These are phyloP conservation scores for Allolobophora icterica DNA, from an alignment of 2,888 invertebrate genomes.

Conservation along the genomic window DNA sequence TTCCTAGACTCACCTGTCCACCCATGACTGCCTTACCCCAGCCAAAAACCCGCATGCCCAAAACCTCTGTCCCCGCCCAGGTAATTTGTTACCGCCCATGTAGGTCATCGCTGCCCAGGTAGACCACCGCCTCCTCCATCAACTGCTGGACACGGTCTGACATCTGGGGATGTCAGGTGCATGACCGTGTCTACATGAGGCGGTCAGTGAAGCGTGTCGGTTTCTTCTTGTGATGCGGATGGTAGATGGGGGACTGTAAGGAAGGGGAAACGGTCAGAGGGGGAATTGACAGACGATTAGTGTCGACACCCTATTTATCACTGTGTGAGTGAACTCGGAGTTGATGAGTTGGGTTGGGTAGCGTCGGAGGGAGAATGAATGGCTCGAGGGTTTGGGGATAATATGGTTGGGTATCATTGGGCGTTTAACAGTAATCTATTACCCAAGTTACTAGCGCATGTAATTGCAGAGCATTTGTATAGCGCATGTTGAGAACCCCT, in stretches of 20 bases:
- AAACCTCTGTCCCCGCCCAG: background rate
- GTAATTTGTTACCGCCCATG: background rate
- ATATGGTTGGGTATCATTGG: background rate
- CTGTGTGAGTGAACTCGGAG: background rate
- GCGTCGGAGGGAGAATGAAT: background rate
- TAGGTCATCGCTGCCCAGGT: background rate
- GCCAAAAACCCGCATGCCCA: background rate
- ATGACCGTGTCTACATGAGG: background rate
- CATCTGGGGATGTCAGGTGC: background rate
- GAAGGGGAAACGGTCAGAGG: background rate
- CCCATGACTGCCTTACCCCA: background rate
- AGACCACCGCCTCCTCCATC: background rate
- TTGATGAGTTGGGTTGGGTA: background rate
- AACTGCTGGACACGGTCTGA: background rate
- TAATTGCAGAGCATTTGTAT: background rate
- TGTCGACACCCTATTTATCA: slow-evolving; percentile 17
- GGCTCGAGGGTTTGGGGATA: background rate
- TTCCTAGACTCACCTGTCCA: background rate
- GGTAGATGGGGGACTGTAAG: background rate
- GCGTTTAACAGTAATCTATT: background rate
- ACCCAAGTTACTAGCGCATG: background rate
- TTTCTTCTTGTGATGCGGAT: background rate
- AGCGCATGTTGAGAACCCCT: too few species aligned
- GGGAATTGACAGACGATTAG: background rate
- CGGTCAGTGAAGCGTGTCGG: background rate